These are phyloP conservation scores for Morpho achilles DNA, from an alignment of 2,888 invertebrate species.

Conservation along the genomic window DNA sequence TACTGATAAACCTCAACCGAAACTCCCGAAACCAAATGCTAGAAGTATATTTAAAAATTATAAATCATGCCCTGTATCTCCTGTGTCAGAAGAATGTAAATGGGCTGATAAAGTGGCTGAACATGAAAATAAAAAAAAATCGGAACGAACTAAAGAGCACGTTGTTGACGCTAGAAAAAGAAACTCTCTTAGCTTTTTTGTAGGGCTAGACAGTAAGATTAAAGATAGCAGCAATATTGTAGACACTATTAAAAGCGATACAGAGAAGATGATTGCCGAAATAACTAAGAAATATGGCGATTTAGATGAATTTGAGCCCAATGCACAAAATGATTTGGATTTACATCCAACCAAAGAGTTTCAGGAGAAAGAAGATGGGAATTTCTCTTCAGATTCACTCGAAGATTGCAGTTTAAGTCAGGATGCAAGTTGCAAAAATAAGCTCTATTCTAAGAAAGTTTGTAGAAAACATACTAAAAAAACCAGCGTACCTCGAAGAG, in stretches of 20 bases:
- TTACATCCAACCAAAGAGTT: slow-evolving; percentile 60
- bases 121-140: slow-evolving; percentile 37
- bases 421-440: slow-evolving; percentile 72
- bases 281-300: slow-evolving; percentile 82
- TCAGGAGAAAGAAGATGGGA: slow-evolving; percentile 80
- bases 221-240: slow-evolving; percentile 76
- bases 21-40: slow-evolving; percentile 54
- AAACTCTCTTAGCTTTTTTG: slow-evolving; percentile 82
- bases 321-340: slow-evolving; percentile 51
- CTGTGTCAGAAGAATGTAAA: slow-evolving; percentile 88
- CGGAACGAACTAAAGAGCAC: slow-evolving; percentile 45
- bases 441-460: slow-evolving; percentile 71
- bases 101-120: slow-evolving; percentile 74
- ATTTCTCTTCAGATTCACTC: slow-evolving; percentile 88
- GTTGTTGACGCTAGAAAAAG: slow-evolving; percentile 73
- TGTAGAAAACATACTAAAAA: slow-evolving; percentile 76
- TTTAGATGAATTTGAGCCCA: slow-evolving; percentile 72
- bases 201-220: slow-evolving; percentile 76
- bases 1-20: slow-evolving; percentile 55
- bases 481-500: slow-evolving; percentile 78
- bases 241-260: slow-evolving; percentile 81
- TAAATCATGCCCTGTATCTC: slow-evolving; percentile 90
- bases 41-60: slow-evolving; percentile 82
- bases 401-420: slow-evolving; percentile 83
- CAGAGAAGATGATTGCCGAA: slow-evolving; percentile 83